phyloP scores from a whole-genome alignment of 2,888 invertebrate genomes.

The Lasioglossum vierecki region DNA sequence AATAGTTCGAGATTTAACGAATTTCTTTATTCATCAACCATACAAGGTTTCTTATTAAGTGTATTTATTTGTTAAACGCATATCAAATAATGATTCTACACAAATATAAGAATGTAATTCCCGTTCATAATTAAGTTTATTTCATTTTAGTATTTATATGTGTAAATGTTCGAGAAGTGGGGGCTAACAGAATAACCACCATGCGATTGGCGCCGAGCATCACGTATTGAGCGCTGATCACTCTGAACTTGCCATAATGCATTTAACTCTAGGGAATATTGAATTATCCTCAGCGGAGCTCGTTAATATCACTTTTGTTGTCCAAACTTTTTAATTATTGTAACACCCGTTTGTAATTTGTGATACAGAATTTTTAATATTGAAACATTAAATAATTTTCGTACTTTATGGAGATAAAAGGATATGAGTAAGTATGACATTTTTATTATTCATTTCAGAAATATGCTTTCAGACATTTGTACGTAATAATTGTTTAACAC shows the following conservation, averaged over 20 bases:
- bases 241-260: conserved; percentile 46
- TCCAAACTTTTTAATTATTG: not conserved
- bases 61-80: not conserved
- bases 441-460: not conserved
- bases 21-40: not conserved
- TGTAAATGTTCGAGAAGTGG: not conserved
- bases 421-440: not conserved
- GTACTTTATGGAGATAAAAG: not conserved
- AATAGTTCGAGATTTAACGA: not conserved
- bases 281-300: conserved; percentile 5
- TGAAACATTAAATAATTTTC: not conserved
- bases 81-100: not conserved
- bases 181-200: conserved; percentile 7
- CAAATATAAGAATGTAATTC: not conserved
- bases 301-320: conserved; percentile 26
- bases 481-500: not conserved
- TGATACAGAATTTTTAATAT: not conserved
- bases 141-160: not conserved
- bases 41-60: not conserved
- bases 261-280: conserved; percentile 42
- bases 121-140: not conserved
- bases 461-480: not conserved
- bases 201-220: conserved; percentile 31
- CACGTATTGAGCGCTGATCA: conserved; percentile 19
- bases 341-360: not conserved